Base-by-base conservation (phyloP, 2,113 vertebrate genomes). In the Xyliphius kryptos region DNA sequence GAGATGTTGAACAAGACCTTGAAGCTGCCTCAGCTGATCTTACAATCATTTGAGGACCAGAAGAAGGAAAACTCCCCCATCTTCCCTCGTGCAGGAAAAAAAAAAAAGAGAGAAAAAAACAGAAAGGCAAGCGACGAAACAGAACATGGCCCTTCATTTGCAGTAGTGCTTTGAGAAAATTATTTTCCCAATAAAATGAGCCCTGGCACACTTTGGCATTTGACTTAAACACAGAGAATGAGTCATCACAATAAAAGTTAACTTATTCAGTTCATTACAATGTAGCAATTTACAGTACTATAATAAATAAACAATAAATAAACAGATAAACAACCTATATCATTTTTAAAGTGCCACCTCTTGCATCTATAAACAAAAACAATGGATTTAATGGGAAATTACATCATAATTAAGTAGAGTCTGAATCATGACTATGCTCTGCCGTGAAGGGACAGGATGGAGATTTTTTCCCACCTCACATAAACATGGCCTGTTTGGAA, bases 41-140 rank as follows among this genome's bases (percentile, higher is more conserved):
- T 1, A 32, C 26, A 5, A 32, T 32, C 26, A 32, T 3, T 32
- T 32, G 26, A 32, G 26, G 26, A 32, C 26, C 26, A 32, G 26
- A 32, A 32, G 26, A 6, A 32, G 26, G 7, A 32, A 32, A 32
- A 32, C 26, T 32, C 26, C 26, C 85, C 79, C 79, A 78, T 81
- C 82, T 87, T 86, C 80, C 83, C 81, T 79, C 92, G 91, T 97
- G 93, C 92, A 97, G 95, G 94, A 94, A 88, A 66, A 62, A 90
- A 90, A 93, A 89, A 86, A 85, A 79, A 87, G 90, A 91, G 89
- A 90, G 83, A 88, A 32, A 32, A 1, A 32, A 32, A 32, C n/a
- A 32, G 4, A 32, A 32, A 46, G 43, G 43, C 43, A 6, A 46
- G 43, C 1, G n/a, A 79, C 73, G 82, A 74, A 79, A 86, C 87